Percentiles rank a stretch among this genome's conserved stretches.
Evolutionary conservation across 2,113 vertebrate genomes (phyloP).

Genomic region (Vulpes vulpes): DNA sequence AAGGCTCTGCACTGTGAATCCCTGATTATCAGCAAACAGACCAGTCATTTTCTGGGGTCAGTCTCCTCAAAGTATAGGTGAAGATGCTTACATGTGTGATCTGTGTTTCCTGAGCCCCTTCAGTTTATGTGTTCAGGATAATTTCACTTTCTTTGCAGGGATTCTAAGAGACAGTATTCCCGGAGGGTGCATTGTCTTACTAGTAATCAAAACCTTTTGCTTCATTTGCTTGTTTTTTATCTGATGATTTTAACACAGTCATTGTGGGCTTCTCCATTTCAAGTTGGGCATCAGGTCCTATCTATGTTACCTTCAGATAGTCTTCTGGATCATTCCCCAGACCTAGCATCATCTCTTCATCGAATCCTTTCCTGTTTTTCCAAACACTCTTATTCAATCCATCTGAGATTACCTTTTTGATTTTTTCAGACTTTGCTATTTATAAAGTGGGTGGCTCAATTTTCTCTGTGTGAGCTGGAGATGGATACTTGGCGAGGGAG

Average conservation of each 20-base stretch:
- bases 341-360: background rate
- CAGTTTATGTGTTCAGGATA: background rate
- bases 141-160: background rate
- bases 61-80: background rate
- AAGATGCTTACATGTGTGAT: background rate
- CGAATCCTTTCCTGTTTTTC: background rate
- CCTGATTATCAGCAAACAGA: background rate
- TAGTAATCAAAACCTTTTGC: background rate
- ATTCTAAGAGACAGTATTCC: background rate
- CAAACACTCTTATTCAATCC: background rate
- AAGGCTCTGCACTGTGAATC: background rate
- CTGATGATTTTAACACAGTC: background rate
- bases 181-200: background rate
- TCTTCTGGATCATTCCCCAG: background rate
- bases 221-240: background rate
- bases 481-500: background rate
- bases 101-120: background rate
- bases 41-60: background rate
- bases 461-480: background rate
- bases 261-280: background rate
- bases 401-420: background rate
- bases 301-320: background rate
- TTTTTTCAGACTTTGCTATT: background rate
- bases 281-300: background rate
- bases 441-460: background rate